Conservation (phyloP, 1,140 invertebrate genomes). For the Diploscapter pachys region DNA sequence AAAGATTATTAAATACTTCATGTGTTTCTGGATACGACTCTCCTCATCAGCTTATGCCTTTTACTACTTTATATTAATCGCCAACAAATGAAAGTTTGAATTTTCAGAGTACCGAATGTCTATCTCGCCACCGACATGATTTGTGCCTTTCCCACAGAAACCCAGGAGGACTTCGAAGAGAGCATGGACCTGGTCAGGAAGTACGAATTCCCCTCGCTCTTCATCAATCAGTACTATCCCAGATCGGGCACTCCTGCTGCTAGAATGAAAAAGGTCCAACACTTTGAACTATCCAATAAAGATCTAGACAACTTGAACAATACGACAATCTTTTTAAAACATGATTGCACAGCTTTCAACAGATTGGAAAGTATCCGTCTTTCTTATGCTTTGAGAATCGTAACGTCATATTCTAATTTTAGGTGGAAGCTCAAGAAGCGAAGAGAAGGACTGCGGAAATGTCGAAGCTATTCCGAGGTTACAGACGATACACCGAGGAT, state of each 20-base stretch:
- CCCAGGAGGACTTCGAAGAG: conserved; percentile 81
- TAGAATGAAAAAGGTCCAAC: conserved; percentile 67
- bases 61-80: conserved; percentile 15
- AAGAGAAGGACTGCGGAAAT: conserved; percentile 74
- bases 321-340: too few species aligned
- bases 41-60: background rate
- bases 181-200: conserved; percentile 79
- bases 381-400: too few species aligned
- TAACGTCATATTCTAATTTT: conserved; percentile 37
- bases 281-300: background rate
- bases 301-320: too few species aligned
- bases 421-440: conserved; percentile 72
- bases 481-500: conserved; percentile 74
- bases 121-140: conserved; percentile 97
- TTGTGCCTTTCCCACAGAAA: conserved; percentile 96
- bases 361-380: too few species aligned
- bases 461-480: conserved; percentile 85
- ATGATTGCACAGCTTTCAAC: too few species aligned
- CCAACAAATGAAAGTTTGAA: background rate
- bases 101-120: conserved; percentile 73
- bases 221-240: conserved; percentile 96
- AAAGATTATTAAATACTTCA: background rate
- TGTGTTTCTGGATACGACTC: background rate
- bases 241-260: conserved; percentile 91
- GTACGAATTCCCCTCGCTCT: conserved; percentile 86